These are phyloP conservation scores for Umimayanthus chanpuru DNA, from an alignment of 92 coral and sea anemone genomes.

Conservation along the genomic window DNA sequence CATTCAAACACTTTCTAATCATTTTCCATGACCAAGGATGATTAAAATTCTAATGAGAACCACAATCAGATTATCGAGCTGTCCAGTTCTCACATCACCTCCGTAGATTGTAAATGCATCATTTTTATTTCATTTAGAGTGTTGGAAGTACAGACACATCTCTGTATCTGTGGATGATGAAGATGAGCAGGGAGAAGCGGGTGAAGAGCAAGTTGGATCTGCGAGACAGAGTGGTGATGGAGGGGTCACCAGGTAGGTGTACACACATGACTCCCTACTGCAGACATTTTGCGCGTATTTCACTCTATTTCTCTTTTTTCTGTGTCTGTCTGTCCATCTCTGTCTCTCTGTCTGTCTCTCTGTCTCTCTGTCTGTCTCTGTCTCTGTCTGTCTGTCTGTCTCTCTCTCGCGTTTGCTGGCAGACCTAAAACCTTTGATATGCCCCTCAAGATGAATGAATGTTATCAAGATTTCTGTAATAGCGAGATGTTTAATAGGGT, in stretches of 20 bases:
- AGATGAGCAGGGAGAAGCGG: conserved; percentile 38
- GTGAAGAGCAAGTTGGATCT: conserved; percentile 44
- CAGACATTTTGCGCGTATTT: neutral
- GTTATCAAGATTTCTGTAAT: too few relatives aligned
- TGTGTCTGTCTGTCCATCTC: too few relatives aligned
- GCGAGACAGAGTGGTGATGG: conserved; percentile 89
- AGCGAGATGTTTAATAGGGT: too few relatives aligned
- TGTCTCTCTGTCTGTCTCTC: too few relatives aligned
- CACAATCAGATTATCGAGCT: too few relatives aligned
- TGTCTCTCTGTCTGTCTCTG: too few relatives aligned
- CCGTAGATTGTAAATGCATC: neutral
- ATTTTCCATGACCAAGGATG: neutral
- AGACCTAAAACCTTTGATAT: too few relatives aligned
- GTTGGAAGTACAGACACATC: conserved; percentile 66
- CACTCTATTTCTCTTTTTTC: too few relatives aligned
- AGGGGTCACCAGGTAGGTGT: conserved; percentile 73
- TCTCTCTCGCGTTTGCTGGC: too few relatives aligned
- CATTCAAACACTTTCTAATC: neutral
- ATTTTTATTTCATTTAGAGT: conserved; percentile 56
- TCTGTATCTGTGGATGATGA: conserved; percentile 32
- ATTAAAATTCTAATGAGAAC: too few relatives aligned
- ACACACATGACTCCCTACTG: neutral
- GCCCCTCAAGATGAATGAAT: too few relatives aligned
- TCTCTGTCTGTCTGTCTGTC: neutral
- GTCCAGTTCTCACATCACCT: neutral